These are phyloP conservation scores for Chaetodon trifasciatus DNA, from an alignment of 2,797 vertebrate species.

Conservation along the genomic window DNA sequence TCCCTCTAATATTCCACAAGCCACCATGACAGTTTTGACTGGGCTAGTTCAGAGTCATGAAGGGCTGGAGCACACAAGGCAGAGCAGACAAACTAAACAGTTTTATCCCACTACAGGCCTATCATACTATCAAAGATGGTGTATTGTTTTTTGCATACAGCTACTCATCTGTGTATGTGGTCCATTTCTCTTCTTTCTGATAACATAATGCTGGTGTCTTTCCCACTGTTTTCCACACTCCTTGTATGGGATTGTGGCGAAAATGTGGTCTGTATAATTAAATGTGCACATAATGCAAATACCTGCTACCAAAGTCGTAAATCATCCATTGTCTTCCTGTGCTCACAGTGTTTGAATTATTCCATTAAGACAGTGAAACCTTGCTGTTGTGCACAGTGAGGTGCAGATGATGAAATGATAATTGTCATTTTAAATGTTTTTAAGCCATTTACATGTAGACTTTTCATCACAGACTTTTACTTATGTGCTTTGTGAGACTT, in stretches of 20 bases:
- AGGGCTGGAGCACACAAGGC: slow-evolving; percentile 52
- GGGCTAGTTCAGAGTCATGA: slow-evolving; percentile 47
- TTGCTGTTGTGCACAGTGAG: slow-evolving; percentile 51
- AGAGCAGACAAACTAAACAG: slow-evolving; percentile 65
- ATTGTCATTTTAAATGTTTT: slow-evolving; percentile 24
- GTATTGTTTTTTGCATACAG: slow-evolving; percentile 62
- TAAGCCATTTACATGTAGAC: slow-evolving; percentile 40
- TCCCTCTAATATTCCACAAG: slow-evolving; percentile 58
- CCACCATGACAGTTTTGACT: slow-evolving; percentile 50
- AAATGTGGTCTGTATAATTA: slow-evolving; percentile 43
- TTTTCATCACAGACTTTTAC: slow-evolving; percentile 30
- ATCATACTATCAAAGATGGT: slow-evolving; percentile 47
- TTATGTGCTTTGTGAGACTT: slow-evolving; percentile 62
- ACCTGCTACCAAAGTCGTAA: slow-evolving; percentile 42
- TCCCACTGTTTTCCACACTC: slow-evolving; percentile 38
- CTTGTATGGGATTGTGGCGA: slow-evolving; percentile 24
- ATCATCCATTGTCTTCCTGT: slow-evolving; percentile 42
- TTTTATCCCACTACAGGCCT: slow-evolving; percentile 52
- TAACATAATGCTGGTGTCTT: slow-evolving; percentile 74
- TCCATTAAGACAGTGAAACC: slow-evolving; percentile 53
- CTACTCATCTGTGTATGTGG: slow-evolving; percentile 58
- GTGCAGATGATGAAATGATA: slow-evolving; percentile 40
- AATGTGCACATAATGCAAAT: slow-evolving; percentile 61
- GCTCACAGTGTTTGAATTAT: slow-evolving; percentile 72
- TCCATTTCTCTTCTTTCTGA: slow-evolving; percentile 56